phyloP scores from a whole-genome alignment of 2,888 invertebrate genomes.

The Ptychoptera albimana region DNA sequence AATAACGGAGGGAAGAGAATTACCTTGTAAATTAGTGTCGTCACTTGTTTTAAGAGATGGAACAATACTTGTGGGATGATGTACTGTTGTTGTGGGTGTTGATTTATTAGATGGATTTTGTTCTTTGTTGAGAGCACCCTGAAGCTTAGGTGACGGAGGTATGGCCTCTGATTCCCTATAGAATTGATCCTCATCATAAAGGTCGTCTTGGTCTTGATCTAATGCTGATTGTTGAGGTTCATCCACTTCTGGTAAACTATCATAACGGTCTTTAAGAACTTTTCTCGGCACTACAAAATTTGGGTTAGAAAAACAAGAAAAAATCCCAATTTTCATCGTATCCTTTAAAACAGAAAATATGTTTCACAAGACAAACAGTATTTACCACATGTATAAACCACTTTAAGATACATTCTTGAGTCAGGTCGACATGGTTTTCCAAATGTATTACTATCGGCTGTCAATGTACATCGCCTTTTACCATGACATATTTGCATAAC shows the following conservation, averaged over 20 bases:
- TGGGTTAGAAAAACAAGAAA: background rate
- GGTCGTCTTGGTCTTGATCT: slow-evolving; percentile 36
- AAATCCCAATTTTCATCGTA: background rate
- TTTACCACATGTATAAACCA: slow-evolving; percentile 79
- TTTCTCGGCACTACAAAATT: slow-evolving; percentile 55
- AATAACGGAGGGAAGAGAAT: too few species aligned
- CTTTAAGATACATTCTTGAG: slow-evolving; percentile 69
- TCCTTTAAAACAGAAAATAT: background rate
- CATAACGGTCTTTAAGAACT: slow-evolving; percentile 67
- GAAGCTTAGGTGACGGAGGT: slow-evolving; percentile 36
- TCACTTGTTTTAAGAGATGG: slow-evolving; percentile 17
- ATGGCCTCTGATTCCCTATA: slow-evolving; percentile 39
- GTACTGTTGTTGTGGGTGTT: background rate
- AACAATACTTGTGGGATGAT: slow-evolving; percentile 17
- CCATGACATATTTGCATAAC: slow-evolving; percentile 79
- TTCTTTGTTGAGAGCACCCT: slow-evolving; percentile 20
- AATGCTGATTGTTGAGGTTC: slow-evolving; percentile 42
- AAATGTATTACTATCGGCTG: slow-evolving; percentile 68
- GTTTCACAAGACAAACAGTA: slow-evolving; percentile 13
- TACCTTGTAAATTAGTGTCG: slow-evolving; percentile 25
- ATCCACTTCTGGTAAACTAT: slow-evolving; percentile 62
- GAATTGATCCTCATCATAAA: slow-evolving; percentile 37
- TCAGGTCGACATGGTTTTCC: slow-evolving; percentile 66
- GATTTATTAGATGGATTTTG: background rate
- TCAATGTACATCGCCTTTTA: slow-evolving; percentile 59